A percentile compares a stretch with the other conserved stretches of the same genome.
phyloP scores from a whole-genome alignment of 2,888 invertebrate genomes.

The Caenorhabditis auriculariae region DNA sequence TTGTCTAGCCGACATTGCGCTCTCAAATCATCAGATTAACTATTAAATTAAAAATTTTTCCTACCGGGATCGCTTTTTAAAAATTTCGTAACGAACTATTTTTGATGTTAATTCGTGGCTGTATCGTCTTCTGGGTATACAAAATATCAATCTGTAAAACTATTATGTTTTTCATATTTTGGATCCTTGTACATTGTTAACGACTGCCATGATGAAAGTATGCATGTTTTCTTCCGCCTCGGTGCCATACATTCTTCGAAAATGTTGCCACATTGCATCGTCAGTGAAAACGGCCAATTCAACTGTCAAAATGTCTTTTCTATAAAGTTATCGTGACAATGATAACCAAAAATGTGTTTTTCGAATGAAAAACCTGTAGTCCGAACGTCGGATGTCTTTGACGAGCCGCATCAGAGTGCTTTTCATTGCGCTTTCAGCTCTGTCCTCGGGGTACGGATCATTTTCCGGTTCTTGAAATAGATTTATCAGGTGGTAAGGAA shows the following conservation, averaged over 20 bases:
- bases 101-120: constrained; percentile 49
- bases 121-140: constrained; percentile 47
- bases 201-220: constrained; percentile 56
- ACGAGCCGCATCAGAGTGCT: constrained; percentile 19
- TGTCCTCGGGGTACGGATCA: constrained; percentile 51
- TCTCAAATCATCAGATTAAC: constrained; percentile 19
- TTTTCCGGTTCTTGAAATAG: constrained; percentile 30
- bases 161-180: background rate
- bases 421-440: constrained; percentile 16
- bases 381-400: constrained; percentile 14
- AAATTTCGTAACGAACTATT: constrained; percentile 53
- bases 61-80: constrained; percentile 52
- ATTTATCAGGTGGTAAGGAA: background rate
- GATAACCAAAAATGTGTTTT: background rate
- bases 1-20: constrained; percentile 13
- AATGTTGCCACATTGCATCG: constrained; percentile 57
- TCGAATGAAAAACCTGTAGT: constrained; percentile 1
- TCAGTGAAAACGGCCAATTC: constrained; percentile 59
- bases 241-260: constrained; percentile 40
- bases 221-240: constrained; percentile 51
- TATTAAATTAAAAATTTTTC: background rate
- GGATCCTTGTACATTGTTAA: constrained; percentile 51
- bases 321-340: constrained; percentile 1
- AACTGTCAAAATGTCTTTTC: constrained; percentile 36
- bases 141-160: constrained; percentile 53